Conservation (phyloP, 2,113 vertebrate genomes). For the Lipophrys pholis region DNA sequence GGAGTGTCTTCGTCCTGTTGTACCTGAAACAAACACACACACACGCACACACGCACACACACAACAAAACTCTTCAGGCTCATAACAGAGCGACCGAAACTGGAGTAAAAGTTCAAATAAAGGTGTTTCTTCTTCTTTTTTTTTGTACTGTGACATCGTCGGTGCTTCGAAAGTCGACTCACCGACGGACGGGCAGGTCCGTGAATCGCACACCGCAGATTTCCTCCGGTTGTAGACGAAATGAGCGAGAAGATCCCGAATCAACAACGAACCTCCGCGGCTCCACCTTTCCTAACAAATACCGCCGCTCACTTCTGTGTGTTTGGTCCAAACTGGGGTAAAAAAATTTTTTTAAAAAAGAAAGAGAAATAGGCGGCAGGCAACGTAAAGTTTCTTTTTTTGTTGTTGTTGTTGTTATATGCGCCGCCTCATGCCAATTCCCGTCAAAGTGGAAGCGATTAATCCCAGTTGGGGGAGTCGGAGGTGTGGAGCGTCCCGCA, state of each 20-base stretch:
- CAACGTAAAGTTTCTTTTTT: constrained; percentile 69
- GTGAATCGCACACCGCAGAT: constrained; percentile 66
- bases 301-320: constrained; percentile 51
- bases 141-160: constrained; percentile 62
- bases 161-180: constrained; percentile 64
- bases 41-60: not conserved
- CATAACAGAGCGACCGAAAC: not conserved
- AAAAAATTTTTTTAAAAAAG: constrained; percentile 17
- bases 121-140: constrained; percentile 7
- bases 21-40: not conserved
- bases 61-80: not conserved
- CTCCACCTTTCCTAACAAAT: constrained; percentile 55
- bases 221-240: constrained; percentile 60
- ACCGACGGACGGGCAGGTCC: constrained; percentile 55
- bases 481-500: constrained; percentile 50
- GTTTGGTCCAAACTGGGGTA: constrained; percentile 45
- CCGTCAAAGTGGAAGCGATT: constrained; percentile 68
- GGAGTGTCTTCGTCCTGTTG: constrained; percentile 60
- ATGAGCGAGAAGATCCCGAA: constrained; percentile 44
- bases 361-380: constrained; percentile 49
- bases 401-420: constrained; percentile 60
- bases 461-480: constrained; percentile 54
- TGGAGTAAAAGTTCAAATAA: constrained; percentile 20
- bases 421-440: constrained; percentile 67
- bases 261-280: constrained; percentile 46